A percentile compares a stretch with the other conserved stretches of the same genome.
phyloP scores from a whole-genome alignment of 2,797 vertebrate genomes.

The Anableps anableps region DNA sequence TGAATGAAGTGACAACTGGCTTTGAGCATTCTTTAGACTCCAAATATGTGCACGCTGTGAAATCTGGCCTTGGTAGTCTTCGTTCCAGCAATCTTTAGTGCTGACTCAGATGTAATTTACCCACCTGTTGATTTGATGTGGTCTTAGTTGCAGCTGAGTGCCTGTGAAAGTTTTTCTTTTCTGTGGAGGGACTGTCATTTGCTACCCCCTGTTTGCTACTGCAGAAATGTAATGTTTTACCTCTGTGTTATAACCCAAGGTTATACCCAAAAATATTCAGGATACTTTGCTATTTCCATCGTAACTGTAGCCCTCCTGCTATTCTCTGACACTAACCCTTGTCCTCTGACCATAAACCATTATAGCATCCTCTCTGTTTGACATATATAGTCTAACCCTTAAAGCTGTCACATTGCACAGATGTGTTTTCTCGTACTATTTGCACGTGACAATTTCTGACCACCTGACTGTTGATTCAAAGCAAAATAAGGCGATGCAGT shows the following conservation, averaged over 20 bases:
- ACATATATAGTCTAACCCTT: slow-evolving; percentile 26
- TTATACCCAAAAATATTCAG: slow-evolving; percentile 16
- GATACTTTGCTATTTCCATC: slow-evolving; percentile 14
- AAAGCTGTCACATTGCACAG: slow-evolving; percentile 53
- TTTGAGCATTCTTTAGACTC: slow-evolving; percentile 39
- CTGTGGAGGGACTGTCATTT: background rate
- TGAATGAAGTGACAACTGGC: slow-evolving; percentile 53
- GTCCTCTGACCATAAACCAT: slow-evolving; percentile 37
- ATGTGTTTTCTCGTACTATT: background rate
- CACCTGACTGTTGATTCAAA: background rate
- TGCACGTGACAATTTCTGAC: slow-evolving; percentile 1
- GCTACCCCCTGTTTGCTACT: background rate
- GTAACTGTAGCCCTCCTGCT: slow-evolving; percentile 29
- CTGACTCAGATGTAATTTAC: slow-evolving; percentile 13
- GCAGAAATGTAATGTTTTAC: slow-evolving; percentile 6
- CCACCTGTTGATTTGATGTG: background rate
- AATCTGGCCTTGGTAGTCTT: slow-evolving; percentile 37
- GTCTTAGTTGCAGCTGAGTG: background rate
- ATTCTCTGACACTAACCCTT: slow-evolving; percentile 31
- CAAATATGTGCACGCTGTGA: slow-evolving; percentile 37
- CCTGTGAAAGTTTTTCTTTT: background rate
- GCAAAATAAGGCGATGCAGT: background rate
- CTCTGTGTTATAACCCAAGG: background rate
- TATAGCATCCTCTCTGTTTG: slow-evolving; percentile 41
- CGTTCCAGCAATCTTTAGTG: slow-evolving; percentile 11